Evolutionary conservation across 2,888 invertebrate genomes (phyloP).

Genomic region (Spilosoma lubricipeda): DNA sequence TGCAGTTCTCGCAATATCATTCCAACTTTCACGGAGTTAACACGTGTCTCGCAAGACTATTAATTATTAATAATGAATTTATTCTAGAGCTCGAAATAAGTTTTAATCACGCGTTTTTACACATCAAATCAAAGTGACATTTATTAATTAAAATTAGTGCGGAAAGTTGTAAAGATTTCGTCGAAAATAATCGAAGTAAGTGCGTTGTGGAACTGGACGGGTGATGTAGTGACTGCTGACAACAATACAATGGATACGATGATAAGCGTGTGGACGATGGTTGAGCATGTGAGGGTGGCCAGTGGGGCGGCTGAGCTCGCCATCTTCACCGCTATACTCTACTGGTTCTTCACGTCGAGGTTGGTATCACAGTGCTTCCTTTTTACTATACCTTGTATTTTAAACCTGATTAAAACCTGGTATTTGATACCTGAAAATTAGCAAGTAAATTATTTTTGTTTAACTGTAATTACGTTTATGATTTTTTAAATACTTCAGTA

Average conservation of each 20-base stretch:
- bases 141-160: constrained; percentile 26
- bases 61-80: constrained; percentile 41
- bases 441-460: no score
- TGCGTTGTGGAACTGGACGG: constrained; percentile 68
- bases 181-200: constrained; percentile 68
- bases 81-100: constrained; percentile 39
- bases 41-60: constrained; percentile 47
- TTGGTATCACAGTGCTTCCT: constrained; percentile 57
- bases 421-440: not conserved
- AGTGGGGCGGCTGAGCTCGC: constrained; percentile 87
- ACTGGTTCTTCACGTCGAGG: constrained; percentile 88
- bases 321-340: constrained; percentile 87
- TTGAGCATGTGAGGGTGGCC: constrained; percentile 83
- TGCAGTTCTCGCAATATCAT: constrained; percentile 47
- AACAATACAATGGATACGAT: constrained; percentile 78
- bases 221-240: constrained; percentile 73
- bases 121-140: constrained; percentile 39
- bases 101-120: constrained; percentile 23
- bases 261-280: constrained; percentile 81
- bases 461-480: not conserved
- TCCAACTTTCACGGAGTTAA: constrained; percentile 45
- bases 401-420: not conserved
- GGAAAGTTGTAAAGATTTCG: constrained; percentile 50
- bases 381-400: not conserved
- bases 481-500: not conserved